Base-by-base conservation (phyloP, 2,113 vertebrate species). In the Salvator merianae region DNA sequence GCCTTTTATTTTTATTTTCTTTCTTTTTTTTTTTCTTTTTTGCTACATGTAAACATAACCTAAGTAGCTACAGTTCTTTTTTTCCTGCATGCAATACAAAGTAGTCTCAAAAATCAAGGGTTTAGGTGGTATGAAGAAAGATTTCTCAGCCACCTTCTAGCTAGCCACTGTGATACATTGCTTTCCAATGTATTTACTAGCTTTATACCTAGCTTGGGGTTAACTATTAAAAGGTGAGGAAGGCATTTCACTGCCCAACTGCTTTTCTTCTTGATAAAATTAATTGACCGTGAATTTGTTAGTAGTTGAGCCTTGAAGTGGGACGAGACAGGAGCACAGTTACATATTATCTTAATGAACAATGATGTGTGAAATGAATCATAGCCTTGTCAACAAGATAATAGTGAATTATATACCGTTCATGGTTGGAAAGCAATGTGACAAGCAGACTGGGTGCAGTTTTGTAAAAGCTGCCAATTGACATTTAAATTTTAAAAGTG, bases 331-430 rank as follows among this genome's bases (percentile, higher is more conserved):
- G 87, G 83, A 91, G 68, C 80, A 92, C 84, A 91, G 72, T 68
- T 94, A 88, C 79, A 77, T 90, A 92, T 91, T 94, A 89, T 93
- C 93, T 94, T 95, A 94, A 95, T 94, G 91, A 95, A 95, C 86
- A 92, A 62, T 92, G 91, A 93, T 93, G 82, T 92, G 88, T 95
- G 89, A 95, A 95, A 94, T 0, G 0, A 95, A 94, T 93, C 92
- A 91, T 93, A 93, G 28, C 84, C 85, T 91, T 93, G 88, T 95
- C 91, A 95, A 93, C 84, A 95, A 92, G 91, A 90, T 91, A 94
- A 93, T 81, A 90, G 86, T 90, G 89, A 95, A 91, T 95, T 94
- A 94, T 88, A 84, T 82, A 20, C 53, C 76, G 84, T 86, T 85
- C n/a, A 16, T 88, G 71, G 81, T 88, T 92, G 89, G 92, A 81